Percentiles rank a stretch among this genome's conserved stretches.
These are phyloP conservation scores for Cottoperca gobio DNA, from an alignment of 2,797 vertebrate species.

Conservation along the genomic window DNA sequence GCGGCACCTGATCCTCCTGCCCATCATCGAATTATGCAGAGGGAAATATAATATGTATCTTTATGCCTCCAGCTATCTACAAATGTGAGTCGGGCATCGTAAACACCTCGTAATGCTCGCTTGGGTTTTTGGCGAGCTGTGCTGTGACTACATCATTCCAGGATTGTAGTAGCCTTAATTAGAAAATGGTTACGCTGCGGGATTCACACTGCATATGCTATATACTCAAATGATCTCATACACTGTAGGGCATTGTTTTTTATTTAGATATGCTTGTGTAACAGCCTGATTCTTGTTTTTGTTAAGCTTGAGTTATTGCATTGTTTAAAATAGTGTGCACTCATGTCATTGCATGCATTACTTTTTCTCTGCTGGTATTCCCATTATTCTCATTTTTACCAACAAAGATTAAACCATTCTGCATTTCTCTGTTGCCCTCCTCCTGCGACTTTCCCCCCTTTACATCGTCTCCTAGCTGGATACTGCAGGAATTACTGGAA, in stretches of 20 bases:
- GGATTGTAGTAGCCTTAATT: background rate
- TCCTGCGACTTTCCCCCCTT: background rate
- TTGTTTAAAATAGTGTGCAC: constrained; percentile 8
- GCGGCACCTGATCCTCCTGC: constrained; percentile 59
- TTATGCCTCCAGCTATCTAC: constrained; percentile 16
- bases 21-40: constrained; percentile 29
- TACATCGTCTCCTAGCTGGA: constrained; percentile 41
- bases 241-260: background rate
- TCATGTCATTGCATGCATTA: background rate
- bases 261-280: background rate
- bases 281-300: background rate
- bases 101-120: background rate
- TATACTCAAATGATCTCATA: background rate
- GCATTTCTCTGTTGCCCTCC: background rate
- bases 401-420: background rate
- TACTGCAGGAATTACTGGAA: constrained; percentile 51
- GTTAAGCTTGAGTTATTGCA: background rate
- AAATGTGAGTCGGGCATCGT: background rate
- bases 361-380: background rate
- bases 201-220: background rate
- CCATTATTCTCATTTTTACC: background rate
- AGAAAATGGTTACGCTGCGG: background rate
- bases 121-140: background rate
- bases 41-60: constrained; percentile 1
- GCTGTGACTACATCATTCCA: constrained; percentile 11